Conservation (phyloP, 2,888 invertebrate species). For the Arge pagana region DNA sequence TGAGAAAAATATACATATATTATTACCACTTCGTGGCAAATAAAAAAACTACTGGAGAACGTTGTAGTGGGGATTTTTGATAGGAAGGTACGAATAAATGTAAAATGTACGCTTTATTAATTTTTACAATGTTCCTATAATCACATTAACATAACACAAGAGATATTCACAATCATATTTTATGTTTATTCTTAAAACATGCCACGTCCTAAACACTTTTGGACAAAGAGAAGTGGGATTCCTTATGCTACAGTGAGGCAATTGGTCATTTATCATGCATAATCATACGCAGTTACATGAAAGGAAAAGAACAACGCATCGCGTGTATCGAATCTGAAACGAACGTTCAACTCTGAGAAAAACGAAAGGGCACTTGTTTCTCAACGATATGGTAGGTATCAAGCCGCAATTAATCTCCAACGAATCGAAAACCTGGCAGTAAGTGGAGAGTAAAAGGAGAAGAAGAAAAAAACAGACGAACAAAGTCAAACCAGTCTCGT, state of each 20-base stretch:
- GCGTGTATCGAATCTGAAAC: slow-evolving; percentile 21
- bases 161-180: slow-evolving; percentile 71
- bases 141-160: slow-evolving; percentile 68
- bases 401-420: slow-evolving; percentile 22
- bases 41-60: too few species aligned
- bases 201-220: slow-evolving; percentile 50
- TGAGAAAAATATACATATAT: too few species aligned
- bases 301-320: slow-evolving; percentile 27
- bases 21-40: too few species aligned
- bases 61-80: too few species aligned
- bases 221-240: slow-evolving; percentile 41
- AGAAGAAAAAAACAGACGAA: slow-evolving; percentile 22
- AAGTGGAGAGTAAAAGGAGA: slow-evolving; percentile 16
- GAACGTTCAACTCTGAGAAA: slow-evolving; percentile 30
- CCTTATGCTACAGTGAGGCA: slow-evolving; percentile 52
- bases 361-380: slow-evolving; percentile 46
- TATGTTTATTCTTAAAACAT: slow-evolving; percentile 65
- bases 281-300: slow-evolving; percentile 27
- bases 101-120: slow-evolving; percentile 62
- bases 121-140: slow-evolving; percentile 68
- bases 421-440: slow-evolving; percentile 22
- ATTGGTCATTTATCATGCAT: slow-evolving; percentile 54
- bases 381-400: slow-evolving; percentile 45
- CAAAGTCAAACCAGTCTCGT: slow-evolving; percentile 44
- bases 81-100: too few species aligned